These are phyloP conservation scores for Halichoeres trimaculatus DNA, from an alignment of 2,113 vertebrate species.

Conservation along the genomic window DNA sequence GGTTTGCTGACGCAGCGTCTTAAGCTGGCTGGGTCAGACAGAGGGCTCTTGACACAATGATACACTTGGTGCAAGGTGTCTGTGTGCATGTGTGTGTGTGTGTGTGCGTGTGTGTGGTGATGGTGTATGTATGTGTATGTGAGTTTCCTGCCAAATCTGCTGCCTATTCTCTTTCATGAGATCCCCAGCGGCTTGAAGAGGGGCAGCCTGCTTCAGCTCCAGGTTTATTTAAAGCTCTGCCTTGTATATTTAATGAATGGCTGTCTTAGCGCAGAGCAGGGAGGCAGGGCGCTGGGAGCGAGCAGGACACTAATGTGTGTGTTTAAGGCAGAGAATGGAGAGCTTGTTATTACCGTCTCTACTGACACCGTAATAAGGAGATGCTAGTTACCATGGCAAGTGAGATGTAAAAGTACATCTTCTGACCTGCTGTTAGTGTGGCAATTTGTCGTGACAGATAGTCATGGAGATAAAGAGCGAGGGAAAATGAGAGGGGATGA, in stretches of 20 bases:
- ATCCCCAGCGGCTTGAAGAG: constrained; percentile 48
- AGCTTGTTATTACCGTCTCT: constrained; percentile 61
- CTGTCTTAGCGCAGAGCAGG: constrained; percentile 60
- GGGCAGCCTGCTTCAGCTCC: constrained; percentile 53
- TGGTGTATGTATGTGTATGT: constrained; percentile 3
- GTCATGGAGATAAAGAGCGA: neutral
- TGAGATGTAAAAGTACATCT: constrained; percentile 37
- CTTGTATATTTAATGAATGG: constrained; percentile 83
- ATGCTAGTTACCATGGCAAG: constrained; percentile 64
- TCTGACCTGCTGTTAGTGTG: constrained; percentile 16
- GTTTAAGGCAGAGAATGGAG: constrained; percentile 64
- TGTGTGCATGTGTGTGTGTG: neutral
- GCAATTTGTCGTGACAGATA: neutral
- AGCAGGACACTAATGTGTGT: constrained; percentile 69
- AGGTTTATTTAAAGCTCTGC: constrained; percentile 79
- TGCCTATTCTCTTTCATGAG: constrained; percentile 62
- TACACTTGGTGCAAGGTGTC: constrained; percentile 48
- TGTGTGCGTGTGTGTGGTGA: constrained; percentile 4
- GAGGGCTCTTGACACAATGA: constrained; percentile 45
- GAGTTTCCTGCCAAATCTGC: constrained; percentile 49
- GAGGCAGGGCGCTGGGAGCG: constrained; percentile 28
- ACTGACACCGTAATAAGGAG: constrained; percentile 55
- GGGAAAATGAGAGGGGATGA: neutral
- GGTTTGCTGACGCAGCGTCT: constrained; percentile 58
- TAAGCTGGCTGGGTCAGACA: constrained; percentile 29